These are phyloP conservation scores for Sakesphorus luctuosus DNA, from an alignment of 2,113 vertebrate species.

Conservation along the genomic window DNA sequence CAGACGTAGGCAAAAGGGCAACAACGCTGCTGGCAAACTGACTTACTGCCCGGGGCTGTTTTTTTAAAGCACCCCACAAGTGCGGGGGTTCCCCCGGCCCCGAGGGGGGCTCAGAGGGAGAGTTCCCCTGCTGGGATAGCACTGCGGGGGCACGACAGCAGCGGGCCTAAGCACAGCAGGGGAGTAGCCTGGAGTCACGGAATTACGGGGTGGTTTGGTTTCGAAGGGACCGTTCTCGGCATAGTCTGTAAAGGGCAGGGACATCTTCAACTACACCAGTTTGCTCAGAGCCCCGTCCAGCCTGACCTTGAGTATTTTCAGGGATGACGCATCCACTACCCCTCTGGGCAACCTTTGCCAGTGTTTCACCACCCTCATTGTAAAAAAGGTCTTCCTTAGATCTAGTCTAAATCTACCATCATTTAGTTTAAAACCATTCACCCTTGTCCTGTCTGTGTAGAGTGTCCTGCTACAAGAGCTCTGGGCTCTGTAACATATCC, in stretches of 20 bases:
- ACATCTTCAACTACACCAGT: not conserved
- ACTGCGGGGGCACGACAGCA: rapidly evolving
- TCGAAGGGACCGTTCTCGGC: not conserved
- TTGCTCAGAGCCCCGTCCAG: not conserved
- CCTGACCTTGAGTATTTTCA: not conserved
- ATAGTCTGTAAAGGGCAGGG: not conserved
- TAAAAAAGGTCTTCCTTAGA: not conserved
- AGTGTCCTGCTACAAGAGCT: not conserved
- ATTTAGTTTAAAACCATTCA: not conserved
- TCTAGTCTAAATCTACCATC: not conserved
- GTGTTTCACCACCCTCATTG: not conserved
- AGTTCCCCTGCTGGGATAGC: not conserved
- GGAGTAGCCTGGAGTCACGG: not conserved
- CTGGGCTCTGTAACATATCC: not conserved
- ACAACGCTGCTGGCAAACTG: rapidly evolving
- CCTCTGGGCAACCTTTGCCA: not conserved
- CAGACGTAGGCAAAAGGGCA: not conserved
- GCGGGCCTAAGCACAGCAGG: not conserved
- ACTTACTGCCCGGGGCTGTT: rapidly evolving
- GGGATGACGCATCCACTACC: not conserved
- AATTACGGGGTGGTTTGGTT: not conserved
- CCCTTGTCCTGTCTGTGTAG: not conserved
- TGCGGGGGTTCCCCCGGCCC: not conserved
- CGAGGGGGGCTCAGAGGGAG: too few relatives aligned
- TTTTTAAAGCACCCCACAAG: too few relatives aligned